A percentile compares a stretch with the other conserved stretches of the same genome.
These are phyloP conservation scores for Sebastes hubbsi DNA, from an alignment of 2,797 vertebrate genomes.

Conservation along the genomic window DNA sequence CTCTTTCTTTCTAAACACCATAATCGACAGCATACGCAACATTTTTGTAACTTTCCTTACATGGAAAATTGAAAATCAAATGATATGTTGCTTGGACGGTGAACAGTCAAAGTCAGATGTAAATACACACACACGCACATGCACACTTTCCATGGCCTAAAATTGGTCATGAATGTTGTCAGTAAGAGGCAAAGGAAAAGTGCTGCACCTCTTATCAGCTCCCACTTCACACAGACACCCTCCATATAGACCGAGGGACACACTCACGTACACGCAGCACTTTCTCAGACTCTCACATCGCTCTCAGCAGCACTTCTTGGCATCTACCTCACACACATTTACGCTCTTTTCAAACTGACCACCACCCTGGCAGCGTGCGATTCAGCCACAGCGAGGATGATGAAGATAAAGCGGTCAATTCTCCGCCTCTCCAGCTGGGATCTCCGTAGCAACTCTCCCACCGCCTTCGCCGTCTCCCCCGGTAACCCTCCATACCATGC, in stretches of 20 bases:
- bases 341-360: conserved; percentile 48
- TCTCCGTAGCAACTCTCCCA: conserved; percentile 67
- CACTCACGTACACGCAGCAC: not conserved
- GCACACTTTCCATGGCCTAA: conserved; percentile 20
- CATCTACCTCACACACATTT: conserved; percentile 45
- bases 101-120: not conserved
- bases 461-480: conserved; percentile 51
- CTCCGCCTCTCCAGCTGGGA: conserved; percentile 37
- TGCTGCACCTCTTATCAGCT: conserved; percentile 55
- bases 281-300: conserved; percentile 12
- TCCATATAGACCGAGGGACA: conserved; percentile 20
- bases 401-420: conserved; percentile 67
- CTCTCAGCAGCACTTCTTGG: conserved; percentile 49
- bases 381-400: conserved; percentile 54
- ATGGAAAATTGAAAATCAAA: no score
- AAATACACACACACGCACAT: not conserved
- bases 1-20: no score
- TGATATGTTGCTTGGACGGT: not conserved
- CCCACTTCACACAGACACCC: conserved; percentile 40
- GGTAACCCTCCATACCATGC: conserved; percentile 40
- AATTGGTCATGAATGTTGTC: conserved; percentile 53
- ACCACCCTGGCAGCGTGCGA: conserved; percentile 38
- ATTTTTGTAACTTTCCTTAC: no score
- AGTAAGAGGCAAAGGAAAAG: conserved; percentile 19
- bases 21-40: no score